Evolutionary conservation across 2,888 invertebrate species (phyloP).

Genomic region (Thysanoteuthis rhombus): DNA sequence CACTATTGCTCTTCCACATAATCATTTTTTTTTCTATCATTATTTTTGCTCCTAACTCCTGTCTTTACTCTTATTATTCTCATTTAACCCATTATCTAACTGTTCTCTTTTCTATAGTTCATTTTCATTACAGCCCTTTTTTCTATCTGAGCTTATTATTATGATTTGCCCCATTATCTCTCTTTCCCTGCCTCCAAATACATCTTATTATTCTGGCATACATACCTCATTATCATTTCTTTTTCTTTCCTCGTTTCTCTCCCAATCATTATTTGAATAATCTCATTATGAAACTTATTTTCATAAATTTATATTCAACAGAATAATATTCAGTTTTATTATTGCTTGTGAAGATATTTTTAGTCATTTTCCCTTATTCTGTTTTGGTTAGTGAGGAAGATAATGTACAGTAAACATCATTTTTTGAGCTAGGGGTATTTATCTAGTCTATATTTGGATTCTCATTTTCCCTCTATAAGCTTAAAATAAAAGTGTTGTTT

Average conservation of each 20-base stretch:
- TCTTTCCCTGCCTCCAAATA: not conserved
- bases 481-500: not conserved
- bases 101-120: conserved; percentile 12
- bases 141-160: not conserved
- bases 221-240: not conserved
- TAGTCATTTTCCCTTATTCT: not conserved
- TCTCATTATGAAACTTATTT: not conserved
- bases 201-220: not conserved
- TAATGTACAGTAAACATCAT: not conserved
- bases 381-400: not conserved
- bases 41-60: not conserved
- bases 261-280: not conserved
- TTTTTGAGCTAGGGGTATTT: not conserved
- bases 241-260: not conserved
- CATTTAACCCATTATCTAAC: not conserved
- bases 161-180: not conserved
- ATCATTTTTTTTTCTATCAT: not conserved
- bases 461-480: not conserved
- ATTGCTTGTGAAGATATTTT: not conserved
- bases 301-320: not conserved
- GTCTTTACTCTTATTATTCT: not conserved
- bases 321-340: not conserved
- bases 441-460: not conserved
- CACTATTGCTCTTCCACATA: not conserved
- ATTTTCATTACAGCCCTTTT: not conserved